A percentile compares a stretch with the other conserved stretches of the same genome.
phyloP scores from a whole-genome alignment of 1,140 invertebrate species.

The Bradynema listronoti region DNA sequence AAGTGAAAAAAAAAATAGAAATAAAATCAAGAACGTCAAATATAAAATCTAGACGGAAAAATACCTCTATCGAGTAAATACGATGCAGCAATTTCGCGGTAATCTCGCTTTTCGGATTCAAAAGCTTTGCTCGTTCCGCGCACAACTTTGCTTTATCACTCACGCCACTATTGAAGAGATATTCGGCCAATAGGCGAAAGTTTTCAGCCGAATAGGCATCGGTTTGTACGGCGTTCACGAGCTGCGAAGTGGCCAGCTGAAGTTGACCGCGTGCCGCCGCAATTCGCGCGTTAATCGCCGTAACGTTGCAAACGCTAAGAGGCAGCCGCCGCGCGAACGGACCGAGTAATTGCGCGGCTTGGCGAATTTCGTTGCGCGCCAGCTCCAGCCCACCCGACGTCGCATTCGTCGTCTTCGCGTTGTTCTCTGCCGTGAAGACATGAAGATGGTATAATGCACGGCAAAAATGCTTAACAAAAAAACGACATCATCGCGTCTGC shows the following conservation, averaged over 20 bases:
- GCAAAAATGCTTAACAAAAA: too few species aligned
- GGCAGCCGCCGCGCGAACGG: too few species aligned
- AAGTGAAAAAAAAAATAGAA: neutral
- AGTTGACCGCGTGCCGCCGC: constrained; percentile 8
- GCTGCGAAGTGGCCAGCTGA: constrained; percentile 25
- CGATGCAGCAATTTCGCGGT: constrained; percentile 18
- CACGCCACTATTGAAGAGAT: constrained; percentile 15
- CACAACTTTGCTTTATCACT: constrained; percentile 24
- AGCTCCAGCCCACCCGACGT: too few species aligned
- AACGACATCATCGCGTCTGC: too few species aligned
- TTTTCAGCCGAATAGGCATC: constrained; percentile 9
- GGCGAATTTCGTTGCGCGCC: too few species aligned
- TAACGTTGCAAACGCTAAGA: too few species aligned
- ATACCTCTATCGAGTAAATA: constrained; percentile 9
- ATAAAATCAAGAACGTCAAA: neutral
- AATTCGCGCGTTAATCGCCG: too few species aligned
- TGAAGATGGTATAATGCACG: too few species aligned
- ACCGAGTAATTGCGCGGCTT: too few species aligned
- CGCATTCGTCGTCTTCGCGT: too few species aligned
- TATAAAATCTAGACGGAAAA: neutral
- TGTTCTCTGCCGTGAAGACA: too few species aligned
- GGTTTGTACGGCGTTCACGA: constrained; percentile 23
- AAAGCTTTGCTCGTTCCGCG: constrained; percentile 21
- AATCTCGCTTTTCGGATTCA: constrained; percentile 17
- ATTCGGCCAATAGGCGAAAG: constrained; percentile 25